These are phyloP conservation scores for Hetaerina americana DNA, from an alignment of 1,140 invertebrate genomes.

Conservation along the genomic window DNA sequence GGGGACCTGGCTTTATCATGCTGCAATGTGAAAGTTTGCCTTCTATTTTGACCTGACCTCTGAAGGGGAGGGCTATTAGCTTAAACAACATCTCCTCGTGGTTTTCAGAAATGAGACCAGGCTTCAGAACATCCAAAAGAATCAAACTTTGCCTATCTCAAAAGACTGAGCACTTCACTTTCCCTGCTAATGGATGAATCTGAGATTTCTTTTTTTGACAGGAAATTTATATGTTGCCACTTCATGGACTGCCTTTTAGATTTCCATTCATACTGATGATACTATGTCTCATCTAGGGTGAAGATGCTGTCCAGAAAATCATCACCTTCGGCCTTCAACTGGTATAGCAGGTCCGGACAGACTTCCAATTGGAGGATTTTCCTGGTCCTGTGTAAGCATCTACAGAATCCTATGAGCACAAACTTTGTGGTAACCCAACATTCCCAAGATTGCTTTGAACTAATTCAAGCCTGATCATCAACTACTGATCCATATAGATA, in stretches of 20 bases:
- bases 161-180: background rate
- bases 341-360: slow-evolving; percentile 1
- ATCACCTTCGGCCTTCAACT: background rate
- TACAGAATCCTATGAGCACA: background rate
- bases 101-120: background rate
- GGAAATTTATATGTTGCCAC: background rate
- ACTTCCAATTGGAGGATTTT: background rate
- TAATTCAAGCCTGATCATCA: too few relatives aligned
- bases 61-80: background rate
- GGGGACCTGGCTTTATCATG: background rate
- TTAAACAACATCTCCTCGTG: background rate
- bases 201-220: background rate
- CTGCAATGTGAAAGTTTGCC: background rate
- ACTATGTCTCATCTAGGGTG: background rate
- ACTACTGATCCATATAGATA: too few relatives aligned
- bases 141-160: background rate
- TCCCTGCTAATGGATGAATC: background rate
- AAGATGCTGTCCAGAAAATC: background rate
- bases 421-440: background rate
- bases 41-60: background rate
- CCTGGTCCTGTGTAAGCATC: slow-evolving; percentile 1
- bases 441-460: too few relatives aligned
- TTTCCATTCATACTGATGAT: background rate
- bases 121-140: background rate
- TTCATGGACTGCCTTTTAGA: slow-evolving; percentile 1